Conservation (phyloP, 2,888 invertebrate genomes). For the Acrobasis consociella region DNA sequence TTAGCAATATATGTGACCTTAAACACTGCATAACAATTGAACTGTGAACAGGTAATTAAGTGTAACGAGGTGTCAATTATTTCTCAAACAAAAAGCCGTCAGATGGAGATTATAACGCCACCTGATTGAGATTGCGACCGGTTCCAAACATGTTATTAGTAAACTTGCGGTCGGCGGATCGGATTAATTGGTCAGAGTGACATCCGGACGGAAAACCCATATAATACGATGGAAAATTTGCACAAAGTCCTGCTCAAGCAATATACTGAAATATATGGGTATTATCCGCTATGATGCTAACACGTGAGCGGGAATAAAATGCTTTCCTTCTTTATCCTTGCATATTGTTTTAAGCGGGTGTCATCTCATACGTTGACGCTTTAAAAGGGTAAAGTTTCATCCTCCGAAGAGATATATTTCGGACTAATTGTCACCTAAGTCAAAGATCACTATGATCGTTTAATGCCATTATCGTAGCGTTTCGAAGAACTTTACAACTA, state of each 20-base stretch:
- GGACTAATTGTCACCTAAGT: too few species aligned
- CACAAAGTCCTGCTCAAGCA: neutral
- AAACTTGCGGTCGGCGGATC: slow-evolving; percentile 31
- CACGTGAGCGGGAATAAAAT: neutral
- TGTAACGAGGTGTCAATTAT: slow-evolving; percentile 20
- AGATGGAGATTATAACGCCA: slow-evolving; percentile 15
- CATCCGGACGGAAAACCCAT: slow-evolving; percentile 32
- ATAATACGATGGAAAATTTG: slow-evolving; percentile 28
- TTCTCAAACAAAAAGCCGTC: slow-evolving; percentile 19
- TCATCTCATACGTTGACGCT: too few species aligned
- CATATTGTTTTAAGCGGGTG: too few species aligned
- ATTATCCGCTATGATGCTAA: neutral
- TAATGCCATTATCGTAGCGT: too few species aligned
- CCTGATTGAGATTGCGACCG: slow-evolving; percentile 27
- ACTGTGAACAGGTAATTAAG: slow-evolving; percentile 14
- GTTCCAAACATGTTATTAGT: slow-evolving; percentile 35
- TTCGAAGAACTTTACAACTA: too few species aligned
- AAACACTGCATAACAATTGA: slow-evolving; percentile 2
- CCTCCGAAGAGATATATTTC: too few species aligned
- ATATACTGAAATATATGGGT: neutral
- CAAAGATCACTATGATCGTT: too few species aligned
- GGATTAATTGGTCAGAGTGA: slow-evolving; percentile 32
- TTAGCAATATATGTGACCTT: neutral
- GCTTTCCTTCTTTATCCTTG: too few species aligned
- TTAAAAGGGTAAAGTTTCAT: too few species aligned